These are phyloP conservation scores for Cacatua alba DNA, from an alignment of 2,113 vertebrate genomes.

Conservation along the genomic window DNA sequence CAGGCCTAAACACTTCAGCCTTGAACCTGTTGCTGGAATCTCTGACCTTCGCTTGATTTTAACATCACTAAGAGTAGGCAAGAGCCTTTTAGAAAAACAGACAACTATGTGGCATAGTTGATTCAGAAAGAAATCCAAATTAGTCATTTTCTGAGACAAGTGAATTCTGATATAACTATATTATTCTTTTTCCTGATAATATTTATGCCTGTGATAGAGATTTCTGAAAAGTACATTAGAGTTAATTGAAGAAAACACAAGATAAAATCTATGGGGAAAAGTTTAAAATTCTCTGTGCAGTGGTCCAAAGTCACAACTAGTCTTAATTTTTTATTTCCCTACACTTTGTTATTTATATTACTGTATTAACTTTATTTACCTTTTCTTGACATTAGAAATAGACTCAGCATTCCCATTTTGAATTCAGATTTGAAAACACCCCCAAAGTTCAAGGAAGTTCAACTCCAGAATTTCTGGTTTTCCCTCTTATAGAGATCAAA, in stretches of 20 bases:
- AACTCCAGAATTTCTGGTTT: background rate
- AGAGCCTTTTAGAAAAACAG: background rate
- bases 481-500: background rate
- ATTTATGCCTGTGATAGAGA: fast-evolving
- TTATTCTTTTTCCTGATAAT: background rate
- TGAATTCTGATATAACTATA: background rate
- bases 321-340: background rate
- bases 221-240: background rate
- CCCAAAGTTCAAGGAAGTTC: background rate
- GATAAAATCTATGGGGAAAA: background rate
- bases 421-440: background rate
- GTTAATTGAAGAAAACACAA: background rate
- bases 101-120: background rate
- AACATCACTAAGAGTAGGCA: background rate
- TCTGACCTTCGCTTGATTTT: background rate
- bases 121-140: background rate
- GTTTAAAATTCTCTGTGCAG: background rate
- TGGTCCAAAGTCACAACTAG: background rate
- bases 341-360: background rate
- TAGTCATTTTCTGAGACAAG: background rate
- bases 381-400: background rate
- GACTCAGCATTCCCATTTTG: background rate
- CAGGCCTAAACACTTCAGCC: background rate
- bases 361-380: background rate
- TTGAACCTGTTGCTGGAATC: background rate